These are phyloP conservation scores for Vesta saturnalis DNA, from an alignment of 2,888 invertebrate genomes.

Conservation along the genomic window DNA sequence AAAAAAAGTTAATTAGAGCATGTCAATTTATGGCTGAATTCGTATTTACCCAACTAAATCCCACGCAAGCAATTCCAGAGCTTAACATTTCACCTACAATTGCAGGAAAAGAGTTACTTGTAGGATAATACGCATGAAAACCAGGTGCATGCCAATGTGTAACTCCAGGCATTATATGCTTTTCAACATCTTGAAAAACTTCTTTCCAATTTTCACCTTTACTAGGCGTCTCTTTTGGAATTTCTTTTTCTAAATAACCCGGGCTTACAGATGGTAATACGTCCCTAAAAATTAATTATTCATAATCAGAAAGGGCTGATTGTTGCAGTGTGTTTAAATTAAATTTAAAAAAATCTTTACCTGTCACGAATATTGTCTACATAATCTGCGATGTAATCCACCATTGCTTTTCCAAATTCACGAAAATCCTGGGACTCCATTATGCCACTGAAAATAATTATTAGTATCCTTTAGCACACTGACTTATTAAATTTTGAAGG, in stretches of 20 bases:
- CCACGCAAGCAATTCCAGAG: slow-evolving; percentile 83
- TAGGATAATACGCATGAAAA: slow-evolving; percentile 93
- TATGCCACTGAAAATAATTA: too few relatives aligned
- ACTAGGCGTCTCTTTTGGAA: slow-evolving; percentile 86
- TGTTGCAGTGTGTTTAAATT: background rate
- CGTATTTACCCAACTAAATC: slow-evolving; percentile 84
- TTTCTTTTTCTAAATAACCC: slow-evolving; percentile 83
- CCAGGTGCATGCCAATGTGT: slow-evolving; percentile 95
- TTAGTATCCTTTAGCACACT: too few relatives aligned
- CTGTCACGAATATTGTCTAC: slow-evolving; percentile 87
- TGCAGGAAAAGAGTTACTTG: slow-evolving; percentile 85
- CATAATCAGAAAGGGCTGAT: too few relatives aligned
- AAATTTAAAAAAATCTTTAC: slow-evolving; percentile 56
- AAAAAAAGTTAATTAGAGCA: background rate
- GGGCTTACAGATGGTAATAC: slow-evolving; percentile 91
- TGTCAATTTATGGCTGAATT: background rate
- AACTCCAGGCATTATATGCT: slow-evolving; percentile 91
- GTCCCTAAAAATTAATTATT: slow-evolving; percentile 63
- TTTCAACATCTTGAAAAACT: slow-evolving; percentile 88
- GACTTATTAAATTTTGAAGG: too few relatives aligned
- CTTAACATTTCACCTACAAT: slow-evolving; percentile 86
- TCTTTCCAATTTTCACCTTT: slow-evolving; percentile 85
- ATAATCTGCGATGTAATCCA: slow-evolving; percentile 97
- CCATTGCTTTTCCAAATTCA: slow-evolving; percentile 91
- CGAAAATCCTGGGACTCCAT: slow-evolving; percentile 76